Conservation (phyloP, 2,113 vertebrate species). For the Glaucomys volans region DNA sequence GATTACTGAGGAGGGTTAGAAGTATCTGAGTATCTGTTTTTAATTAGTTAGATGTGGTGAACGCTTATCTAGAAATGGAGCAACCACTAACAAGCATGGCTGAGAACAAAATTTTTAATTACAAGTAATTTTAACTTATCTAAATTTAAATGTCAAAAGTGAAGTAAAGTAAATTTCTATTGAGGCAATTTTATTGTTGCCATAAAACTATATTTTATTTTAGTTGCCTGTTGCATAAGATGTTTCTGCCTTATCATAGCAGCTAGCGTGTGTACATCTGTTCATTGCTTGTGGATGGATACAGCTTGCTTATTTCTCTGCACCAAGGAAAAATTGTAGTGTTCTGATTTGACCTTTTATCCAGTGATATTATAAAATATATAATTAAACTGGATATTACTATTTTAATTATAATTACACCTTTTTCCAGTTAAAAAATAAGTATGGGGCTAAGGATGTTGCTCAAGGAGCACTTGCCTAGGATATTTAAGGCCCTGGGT, state of each 20-base stretch:
- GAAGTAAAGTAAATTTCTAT: conserved; percentile 26
- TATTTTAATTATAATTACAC: neutral
- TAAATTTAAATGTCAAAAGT: neutral
- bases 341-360: neutral
- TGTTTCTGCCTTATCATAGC: neutral
- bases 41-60: neutral
- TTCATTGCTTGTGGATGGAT: neutral
- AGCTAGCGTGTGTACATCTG: neutral
- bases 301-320: neutral
- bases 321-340: neutral
- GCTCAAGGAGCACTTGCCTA: neutral
- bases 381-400: neutral
- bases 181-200: neutral
- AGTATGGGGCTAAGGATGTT: neutral
- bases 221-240: neutral
- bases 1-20: neutral
- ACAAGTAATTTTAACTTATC: neutral
- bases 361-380: neutral
- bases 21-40: neutral
- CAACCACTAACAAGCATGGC: neutral
- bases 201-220: neutral
- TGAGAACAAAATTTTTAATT: neutral
- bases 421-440: conserved; percentile 5
- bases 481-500: neutral
- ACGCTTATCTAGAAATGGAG: neutral